Percentiles rank a stretch among this genome's conserved stretches.
Conservation (phyloP, 2,888 invertebrate species). For the Anorthoa munda region DNA sequence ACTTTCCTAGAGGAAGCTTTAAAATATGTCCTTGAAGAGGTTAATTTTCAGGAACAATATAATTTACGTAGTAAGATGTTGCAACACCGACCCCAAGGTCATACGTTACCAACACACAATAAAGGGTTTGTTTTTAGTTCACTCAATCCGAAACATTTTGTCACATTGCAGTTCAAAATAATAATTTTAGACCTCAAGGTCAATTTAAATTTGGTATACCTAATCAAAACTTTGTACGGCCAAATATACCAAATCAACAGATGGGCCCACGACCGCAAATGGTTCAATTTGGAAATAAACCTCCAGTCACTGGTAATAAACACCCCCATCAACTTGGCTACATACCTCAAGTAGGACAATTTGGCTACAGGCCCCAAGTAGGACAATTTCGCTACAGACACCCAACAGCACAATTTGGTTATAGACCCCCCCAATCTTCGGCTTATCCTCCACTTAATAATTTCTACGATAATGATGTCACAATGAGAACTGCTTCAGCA, state of each 20-base stretch:
- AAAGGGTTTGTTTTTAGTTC: no score
- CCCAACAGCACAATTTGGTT: background rate
- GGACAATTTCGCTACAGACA: background rate
- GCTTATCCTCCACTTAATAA: background rate
- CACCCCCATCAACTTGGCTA: background rate
- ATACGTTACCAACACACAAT: background rate
- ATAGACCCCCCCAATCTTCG: background rate
- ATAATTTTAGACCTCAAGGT: background rate
- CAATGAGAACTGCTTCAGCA: background rate
- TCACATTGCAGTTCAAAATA: no score
- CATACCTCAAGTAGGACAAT: no score
- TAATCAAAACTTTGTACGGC: conserved; percentile 1
- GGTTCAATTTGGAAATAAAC: background rate
- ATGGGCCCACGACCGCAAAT: background rate
- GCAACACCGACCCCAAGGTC: background rate
- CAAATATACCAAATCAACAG: conserved; percentile 1
- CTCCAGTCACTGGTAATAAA: background rate
- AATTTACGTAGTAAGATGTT: background rate
- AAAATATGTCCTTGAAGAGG: background rate
- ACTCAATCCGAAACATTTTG: no score
- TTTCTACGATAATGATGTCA: background rate
- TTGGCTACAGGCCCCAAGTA: no score
- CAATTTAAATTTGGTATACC: background rate
- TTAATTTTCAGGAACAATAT: conserved; percentile 2
- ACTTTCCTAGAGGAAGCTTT: background rate